Evolutionary conservation across 2,113 vertebrate species (phyloP).

Genomic region (Sylvilagus bachmani): DNA sequence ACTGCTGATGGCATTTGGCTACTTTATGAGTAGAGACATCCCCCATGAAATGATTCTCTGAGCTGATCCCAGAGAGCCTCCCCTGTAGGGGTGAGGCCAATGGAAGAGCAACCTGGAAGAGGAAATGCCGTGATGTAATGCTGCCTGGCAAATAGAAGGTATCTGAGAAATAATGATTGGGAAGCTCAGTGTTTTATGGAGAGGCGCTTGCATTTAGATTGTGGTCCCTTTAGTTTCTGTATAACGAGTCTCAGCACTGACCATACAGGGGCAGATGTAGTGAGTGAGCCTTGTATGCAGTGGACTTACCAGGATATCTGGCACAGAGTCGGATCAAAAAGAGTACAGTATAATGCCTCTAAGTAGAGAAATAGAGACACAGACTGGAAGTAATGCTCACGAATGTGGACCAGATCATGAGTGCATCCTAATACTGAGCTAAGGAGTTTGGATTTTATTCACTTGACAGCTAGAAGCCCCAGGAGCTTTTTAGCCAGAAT

Average conservation of each 20-base stretch:
- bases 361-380: not conserved
- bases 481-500: not conserved
- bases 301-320: not conserved
- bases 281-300: not conserved
- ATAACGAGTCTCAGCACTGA: not conserved
- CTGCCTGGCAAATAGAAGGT: not conserved
- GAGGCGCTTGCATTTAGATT: not conserved
- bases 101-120: not conserved
- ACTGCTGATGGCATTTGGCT: not conserved
- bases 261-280: not conserved
- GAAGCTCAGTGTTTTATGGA: not conserved
- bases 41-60: not conserved
- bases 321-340: not conserved
- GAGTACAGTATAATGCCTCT: not conserved
- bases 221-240: not conserved
- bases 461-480: not conserved
- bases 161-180: not conserved
- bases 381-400: not conserved
- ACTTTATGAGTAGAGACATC: not conserved
- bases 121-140: too few species aligned
- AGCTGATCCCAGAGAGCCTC: not conserved
- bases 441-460: not conserved
- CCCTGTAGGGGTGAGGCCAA: rapidly evolving
- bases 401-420: not conserved
- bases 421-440: conserved; percentile 24